Base-by-base conservation (phyloP, 2,888 invertebrate species). In the Synergus umbraculus region DNA sequence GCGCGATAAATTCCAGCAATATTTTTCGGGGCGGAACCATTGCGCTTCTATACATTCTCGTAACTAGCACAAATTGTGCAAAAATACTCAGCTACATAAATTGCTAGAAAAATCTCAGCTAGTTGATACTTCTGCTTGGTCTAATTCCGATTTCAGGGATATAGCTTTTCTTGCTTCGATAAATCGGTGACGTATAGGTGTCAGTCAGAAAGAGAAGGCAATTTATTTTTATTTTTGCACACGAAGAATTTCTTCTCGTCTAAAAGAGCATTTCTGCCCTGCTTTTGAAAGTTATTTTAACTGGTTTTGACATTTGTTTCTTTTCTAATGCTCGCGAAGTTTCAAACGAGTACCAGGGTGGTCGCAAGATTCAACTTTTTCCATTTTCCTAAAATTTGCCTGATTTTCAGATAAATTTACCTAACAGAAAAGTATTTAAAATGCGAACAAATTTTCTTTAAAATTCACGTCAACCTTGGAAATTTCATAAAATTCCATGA, bases 1-100 rank as follows among this genome's bases (percentile, higher is more conserved):
- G 79, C 79, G 77, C 87, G 87, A 89, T 88, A 88, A 88, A 89
- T 89, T 89, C 84, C 77, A 80, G 85, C 86, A 87, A 89, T 87
- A 87, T 89, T 89, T 88, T 84, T 84, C 86, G 81, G 80, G 84
- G 83, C 82, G 86, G 83, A 85, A 87, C 81, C 85, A 84, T 85
- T 83, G 83, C 86, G 85, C 82, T 85, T 83, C 83, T 80, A 83
- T 80, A 83, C 82, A 83, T 87, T 85, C 86, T 87, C 88, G 87
- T 87, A 87, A 89, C 85, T 85, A 86, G 84, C 88, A 87, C 86
- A 88, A 89, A 88, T 88, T 87, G 88, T 84, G 83, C 88, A 88
- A 88, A 89, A 89, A 89, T 89, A 89, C 86, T 86, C 43, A 58
- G 29, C 43, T 46, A 73, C n/a, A 73, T 73, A 73, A 73, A 73